Evolutionary conservation across 2,113 vertebrate genomes (phyloP), one percentile per base, ranked within the genome.

Genomic region (Mirounga angustirostris): DNA sequence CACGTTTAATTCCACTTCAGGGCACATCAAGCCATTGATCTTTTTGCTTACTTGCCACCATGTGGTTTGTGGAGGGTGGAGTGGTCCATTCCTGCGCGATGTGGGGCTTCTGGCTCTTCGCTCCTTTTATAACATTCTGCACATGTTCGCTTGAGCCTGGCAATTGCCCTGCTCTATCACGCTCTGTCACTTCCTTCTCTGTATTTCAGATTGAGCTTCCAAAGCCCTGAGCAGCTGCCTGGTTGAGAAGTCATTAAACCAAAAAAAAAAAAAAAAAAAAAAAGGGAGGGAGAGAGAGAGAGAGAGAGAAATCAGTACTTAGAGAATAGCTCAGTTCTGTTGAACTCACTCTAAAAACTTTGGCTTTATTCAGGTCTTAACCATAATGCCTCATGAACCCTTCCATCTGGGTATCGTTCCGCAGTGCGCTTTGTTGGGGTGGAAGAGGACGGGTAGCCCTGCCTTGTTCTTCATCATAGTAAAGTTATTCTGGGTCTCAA

Each of bases 111-210:
- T 4, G 54, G 56, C 78, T 79, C 94, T 24, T 93, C 73, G 63
- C 67, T 95, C 84, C 54, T 85, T 90, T 90, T 67, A 4, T 10
- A 63, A 79, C 69, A 22, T 95, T 98, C 98, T 89, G 95, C 89
- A 36, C 89, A 50, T 94, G 94, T 95, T 96, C 93, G 94, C 96
- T 97, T 50, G 94, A 97, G 88, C 92, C 89, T 54, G 95, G 94
- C 98, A 98, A 98, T 98, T 98, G 98, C 93, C 97, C 83, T 52
- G 30, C 56, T 89, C 63, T 76, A 93, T 98, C 98, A 98, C 76
- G 78, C 6, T 71, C 82, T 98, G 98, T 97, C 98, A 97, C 93
- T 98, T 96, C 96, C 85, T 95, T 91, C 96, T 94, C 92, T 98
- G 97, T 94, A 90, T 93, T 98, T 97, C 94, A 86, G 61, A 81